These are phyloP conservation scores for Masticophis lateralis DNA, from an alignment of 2,797 vertebrate species.

Conservation along the genomic window DNA sequence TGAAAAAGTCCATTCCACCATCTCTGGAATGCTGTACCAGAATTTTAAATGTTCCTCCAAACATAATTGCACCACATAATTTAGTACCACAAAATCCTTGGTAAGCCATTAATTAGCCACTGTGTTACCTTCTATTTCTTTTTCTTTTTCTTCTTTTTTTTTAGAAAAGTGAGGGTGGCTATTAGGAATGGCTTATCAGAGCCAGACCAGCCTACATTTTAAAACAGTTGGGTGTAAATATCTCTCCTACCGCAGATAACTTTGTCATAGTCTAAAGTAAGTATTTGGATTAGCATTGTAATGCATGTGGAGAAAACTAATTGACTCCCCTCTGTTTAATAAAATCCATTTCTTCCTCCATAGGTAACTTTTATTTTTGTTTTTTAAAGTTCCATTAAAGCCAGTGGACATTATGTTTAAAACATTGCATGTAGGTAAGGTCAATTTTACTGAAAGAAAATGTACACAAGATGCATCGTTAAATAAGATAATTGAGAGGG, in stretches of 20 bases:
- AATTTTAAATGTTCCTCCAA: background rate
- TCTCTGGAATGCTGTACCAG: background rate
- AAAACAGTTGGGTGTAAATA: background rate
- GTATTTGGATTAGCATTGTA: background rate
- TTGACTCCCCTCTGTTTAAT: background rate
- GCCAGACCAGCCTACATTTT: background rate
- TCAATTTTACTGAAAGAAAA: background rate
- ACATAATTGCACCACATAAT: background rate
- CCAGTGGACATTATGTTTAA: background rate
- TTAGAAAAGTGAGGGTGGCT: background rate
- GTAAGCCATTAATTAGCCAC: slow-evolving; percentile 24
- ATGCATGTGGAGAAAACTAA: background rate
- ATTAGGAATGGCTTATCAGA: background rate
- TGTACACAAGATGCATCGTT: background rate
- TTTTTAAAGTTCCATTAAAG: background rate
- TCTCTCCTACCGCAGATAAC: background rate
- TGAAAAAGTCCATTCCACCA: background rate
- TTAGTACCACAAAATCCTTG: background rate
- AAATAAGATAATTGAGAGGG: background rate
- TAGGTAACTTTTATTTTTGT: background rate
- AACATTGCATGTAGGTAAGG: background rate
- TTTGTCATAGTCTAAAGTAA: background rate
- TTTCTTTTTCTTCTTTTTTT: no score
- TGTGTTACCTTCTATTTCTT: background rate
- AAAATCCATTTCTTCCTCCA: background rate